Percentiles rank a stretch among this genome's conserved stretches.
Evolutionary conservation across 2,113 vertebrate species (phyloP).

Genomic region (Arizona elegans): DNA sequence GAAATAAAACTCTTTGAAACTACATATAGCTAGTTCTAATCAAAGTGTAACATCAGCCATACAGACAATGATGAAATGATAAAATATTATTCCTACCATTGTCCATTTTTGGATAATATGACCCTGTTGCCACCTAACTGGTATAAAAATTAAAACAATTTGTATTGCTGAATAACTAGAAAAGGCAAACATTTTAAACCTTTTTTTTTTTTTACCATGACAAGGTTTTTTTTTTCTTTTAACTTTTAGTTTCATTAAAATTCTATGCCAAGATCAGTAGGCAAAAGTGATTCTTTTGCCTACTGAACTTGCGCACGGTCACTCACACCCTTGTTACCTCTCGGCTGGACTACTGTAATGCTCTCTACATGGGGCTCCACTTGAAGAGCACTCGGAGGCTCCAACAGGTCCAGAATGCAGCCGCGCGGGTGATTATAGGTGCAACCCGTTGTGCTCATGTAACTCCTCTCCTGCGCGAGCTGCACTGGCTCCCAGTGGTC

Average conservation of each 20-base stretch:
- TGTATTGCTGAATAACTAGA: background rate
- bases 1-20: background rate
- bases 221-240: background rate
- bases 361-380: no score
- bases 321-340: no score
- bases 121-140: background rate
- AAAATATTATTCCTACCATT: background rate
- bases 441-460: no score
- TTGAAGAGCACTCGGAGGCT: no score
- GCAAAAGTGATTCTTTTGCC: background rate
- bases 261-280: background rate
- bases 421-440: no score
- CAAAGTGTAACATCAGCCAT: background rate
- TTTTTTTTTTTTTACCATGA: background rate
- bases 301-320: no score
- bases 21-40: background rate
- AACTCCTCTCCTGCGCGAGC: no score
- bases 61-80: background rate
- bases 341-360: no score
- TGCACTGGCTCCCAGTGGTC: no score
- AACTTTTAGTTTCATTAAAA: background rate
- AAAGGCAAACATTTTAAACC: background rate
- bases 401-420: no score
- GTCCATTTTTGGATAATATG: background rate
- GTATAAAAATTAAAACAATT: background rate